Conservation (phyloP, 1,140 invertebrate species). For the Latrodectus geometricus region DNA sequence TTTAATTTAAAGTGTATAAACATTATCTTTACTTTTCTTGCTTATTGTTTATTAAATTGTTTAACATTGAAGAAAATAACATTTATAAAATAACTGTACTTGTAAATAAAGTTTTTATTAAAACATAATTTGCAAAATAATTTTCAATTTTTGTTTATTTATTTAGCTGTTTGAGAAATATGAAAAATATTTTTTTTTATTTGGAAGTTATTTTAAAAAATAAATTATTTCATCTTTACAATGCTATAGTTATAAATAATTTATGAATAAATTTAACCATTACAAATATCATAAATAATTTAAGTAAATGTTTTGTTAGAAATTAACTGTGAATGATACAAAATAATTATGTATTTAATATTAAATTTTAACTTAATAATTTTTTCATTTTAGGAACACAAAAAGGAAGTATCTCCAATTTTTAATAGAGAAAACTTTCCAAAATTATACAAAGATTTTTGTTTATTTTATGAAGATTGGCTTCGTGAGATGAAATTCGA, state of each 20-base stretch:
- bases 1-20: too few relatives aligned
- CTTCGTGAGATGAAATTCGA: conserved; percentile 11
- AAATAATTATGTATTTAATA: neutral
- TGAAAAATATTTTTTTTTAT: too few relatives aligned
- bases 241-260: neutral
- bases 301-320: too few relatives aligned
- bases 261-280: neutral
- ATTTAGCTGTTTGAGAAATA: too few relatives aligned
- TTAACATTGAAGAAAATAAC: too few relatives aligned
- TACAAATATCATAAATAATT: neutral
- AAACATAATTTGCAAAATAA: too few relatives aligned
- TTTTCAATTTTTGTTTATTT: too few relatives aligned
- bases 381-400: conserved; percentile 16
- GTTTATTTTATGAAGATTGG: conserved; percentile 30
- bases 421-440: conserved; percentile 9
- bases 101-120: too few relatives aligned
- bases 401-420: neutral
- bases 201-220: too few relatives aligned
- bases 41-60: too few relatives aligned
- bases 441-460: conserved; percentile 29
- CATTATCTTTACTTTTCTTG: too few relatives aligned
- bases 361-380: neutral
- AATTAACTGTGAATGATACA: neutral
- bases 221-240: neutral
- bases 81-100: too few relatives aligned